phyloP scores from a whole-genome alignment of 2,888 invertebrate genomes.

The Caenorhabditis doughertyi region DNA sequence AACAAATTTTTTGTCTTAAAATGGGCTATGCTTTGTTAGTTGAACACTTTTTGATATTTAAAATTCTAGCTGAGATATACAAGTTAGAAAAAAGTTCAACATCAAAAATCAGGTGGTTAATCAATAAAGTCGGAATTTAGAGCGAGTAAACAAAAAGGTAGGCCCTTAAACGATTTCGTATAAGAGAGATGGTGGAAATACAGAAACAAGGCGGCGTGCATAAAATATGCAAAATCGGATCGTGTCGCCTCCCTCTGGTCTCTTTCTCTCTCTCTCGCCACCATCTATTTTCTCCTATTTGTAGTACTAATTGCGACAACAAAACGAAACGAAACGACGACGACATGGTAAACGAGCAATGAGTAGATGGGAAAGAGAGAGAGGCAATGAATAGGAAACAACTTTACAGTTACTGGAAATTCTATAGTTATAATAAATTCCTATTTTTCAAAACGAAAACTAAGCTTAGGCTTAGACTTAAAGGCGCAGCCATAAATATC shows the following conservation, averaged over 20 bases:
- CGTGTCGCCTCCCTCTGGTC: no score
- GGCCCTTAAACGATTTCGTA: background rate
- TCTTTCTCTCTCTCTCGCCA: background rate
- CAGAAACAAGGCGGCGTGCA: slow-evolving; percentile 44
- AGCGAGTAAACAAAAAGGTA: slow-evolving; percentile 38
- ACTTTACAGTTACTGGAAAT: slow-evolving; percentile 26
- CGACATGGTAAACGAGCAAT: slow-evolving; percentile 4
- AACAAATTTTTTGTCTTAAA: no score
- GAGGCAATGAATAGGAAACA: background rate
- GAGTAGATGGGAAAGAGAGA: background rate
- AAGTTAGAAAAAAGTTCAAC: no score
- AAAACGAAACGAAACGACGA: slow-evolving; percentile 11
- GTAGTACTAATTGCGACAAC: slow-evolving; percentile 55
- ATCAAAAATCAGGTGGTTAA: no score
- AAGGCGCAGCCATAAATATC: no score
- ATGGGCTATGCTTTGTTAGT: no score
- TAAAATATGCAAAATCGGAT: slow-evolving; percentile 63
- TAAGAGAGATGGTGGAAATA: slow-evolving; percentile 12
- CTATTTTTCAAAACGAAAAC: no score
- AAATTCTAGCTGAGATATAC: no score
- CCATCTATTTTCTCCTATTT: background rate
- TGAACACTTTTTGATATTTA: no score
- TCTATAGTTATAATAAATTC: background rate
- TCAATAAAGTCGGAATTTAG: slow-evolving; percentile 18
- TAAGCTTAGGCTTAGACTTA: no score